Evolutionary conservation across 2,797 vertebrate species (phyloP).

Genomic region (Parotocinclus haroldoi): DNA sequence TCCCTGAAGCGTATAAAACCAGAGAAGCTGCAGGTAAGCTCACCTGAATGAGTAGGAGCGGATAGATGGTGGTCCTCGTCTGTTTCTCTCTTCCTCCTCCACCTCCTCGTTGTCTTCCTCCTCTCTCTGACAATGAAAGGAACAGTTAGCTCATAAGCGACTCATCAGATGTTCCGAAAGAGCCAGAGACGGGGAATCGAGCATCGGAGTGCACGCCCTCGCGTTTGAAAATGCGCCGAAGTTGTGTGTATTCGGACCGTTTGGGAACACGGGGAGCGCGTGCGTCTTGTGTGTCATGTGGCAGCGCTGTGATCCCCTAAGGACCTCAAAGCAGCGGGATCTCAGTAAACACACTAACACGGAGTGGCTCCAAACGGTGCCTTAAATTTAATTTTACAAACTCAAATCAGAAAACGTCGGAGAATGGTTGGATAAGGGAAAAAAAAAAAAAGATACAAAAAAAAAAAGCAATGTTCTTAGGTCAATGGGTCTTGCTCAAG

Average conservation of each 20-base stretch:
- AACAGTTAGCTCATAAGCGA: not conserved
- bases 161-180: not conserved
- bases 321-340: not conserved
- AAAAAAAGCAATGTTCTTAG: no score
- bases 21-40: slow-evolving; percentile 26
- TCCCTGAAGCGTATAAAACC: no score
- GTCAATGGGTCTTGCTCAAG: no score
- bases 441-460: no score
- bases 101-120: slow-evolving; percentile 50
- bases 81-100: slow-evolving; percentile 52
- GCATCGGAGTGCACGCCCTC: not conserved
- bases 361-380: no score
- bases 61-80: slow-evolving; percentile 67
- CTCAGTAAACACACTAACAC: not conserved
- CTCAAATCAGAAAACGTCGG: no score
- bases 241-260: slow-evolving; percentile 1
- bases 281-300: slow-evolving; percentile 9
- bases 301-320: slow-evolving; percentile 14
- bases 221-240: not conserved
- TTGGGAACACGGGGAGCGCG: slow-evolving; percentile 1
- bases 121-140: slow-evolving; percentile 38
- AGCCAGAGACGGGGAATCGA: not conserved
- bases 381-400: no score
- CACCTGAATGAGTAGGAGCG: slow-evolving; percentile 73
- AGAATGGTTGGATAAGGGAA: no score